Evolutionary conservation across 2,797 vertebrate genomes (phyloP).

Genomic region (Pyrocephalus nanus): DNA sequence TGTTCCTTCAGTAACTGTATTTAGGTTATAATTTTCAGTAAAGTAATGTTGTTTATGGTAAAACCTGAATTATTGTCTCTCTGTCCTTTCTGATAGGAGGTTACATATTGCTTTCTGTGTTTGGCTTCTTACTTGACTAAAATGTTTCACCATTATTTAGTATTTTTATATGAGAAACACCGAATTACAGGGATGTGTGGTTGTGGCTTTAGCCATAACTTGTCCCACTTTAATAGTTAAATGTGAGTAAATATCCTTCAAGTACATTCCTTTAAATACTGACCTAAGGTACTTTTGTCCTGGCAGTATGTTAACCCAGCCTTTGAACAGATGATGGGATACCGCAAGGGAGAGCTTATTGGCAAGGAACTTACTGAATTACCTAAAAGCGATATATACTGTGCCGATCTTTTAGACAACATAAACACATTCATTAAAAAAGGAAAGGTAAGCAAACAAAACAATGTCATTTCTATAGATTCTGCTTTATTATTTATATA

Average conservation of each 20-base stretch:
- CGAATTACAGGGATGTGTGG: background rate
- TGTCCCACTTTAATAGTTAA: background rate
- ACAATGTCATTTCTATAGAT: background rate
- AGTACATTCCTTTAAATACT: background rate
- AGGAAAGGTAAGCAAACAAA: constrained; percentile 85
- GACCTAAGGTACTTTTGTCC: constrained; percentile 20
- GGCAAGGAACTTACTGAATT: constrained; percentile 91
- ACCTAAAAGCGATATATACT: constrained; percentile 91
- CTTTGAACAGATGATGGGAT: constrained; percentile 95
- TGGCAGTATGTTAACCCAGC: constrained; percentile 94
- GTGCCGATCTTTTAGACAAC: constrained; percentile 87
- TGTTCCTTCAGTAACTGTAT: background rate
- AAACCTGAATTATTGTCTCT: background rate
- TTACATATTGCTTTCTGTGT: background rate
- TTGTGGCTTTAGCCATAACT: background rate
- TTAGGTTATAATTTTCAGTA: background rate
- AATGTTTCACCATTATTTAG: background rate
- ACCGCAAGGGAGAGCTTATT: constrained; percentile 89
- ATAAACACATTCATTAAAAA: constrained; percentile 93
- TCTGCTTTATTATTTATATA: background rate
- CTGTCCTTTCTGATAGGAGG: background rate
- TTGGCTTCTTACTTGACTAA: background rate
- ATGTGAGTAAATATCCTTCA: background rate
- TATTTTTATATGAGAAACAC: background rate
- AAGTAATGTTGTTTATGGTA: background rate